phyloP scores from a whole-genome alignment of 2,113 vertebrate genomes.

The Myocastor coypus region DNA sequence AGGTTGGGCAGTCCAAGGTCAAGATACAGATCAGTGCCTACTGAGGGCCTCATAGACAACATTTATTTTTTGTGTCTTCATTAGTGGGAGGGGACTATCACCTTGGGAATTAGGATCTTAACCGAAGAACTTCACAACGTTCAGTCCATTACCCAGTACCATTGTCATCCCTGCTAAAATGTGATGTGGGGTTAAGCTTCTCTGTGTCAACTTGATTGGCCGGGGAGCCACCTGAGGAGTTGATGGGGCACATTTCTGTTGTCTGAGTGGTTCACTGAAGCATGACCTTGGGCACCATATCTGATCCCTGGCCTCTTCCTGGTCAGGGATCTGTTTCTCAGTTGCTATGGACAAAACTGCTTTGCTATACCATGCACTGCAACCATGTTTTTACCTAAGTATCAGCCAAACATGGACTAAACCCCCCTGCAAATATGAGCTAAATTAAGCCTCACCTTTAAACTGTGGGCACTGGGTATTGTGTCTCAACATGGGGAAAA shows the following conservation, averaged over 20 bases:
- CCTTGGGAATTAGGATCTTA: background rate
- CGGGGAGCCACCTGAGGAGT: background rate
- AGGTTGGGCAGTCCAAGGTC: background rate
- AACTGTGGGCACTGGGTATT: no score
- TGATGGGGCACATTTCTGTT: background rate
- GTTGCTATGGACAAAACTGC: background rate
- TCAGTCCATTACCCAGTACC: background rate
- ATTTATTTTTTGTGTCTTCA: background rate
- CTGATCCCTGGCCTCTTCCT: background rate
- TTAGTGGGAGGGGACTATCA: background rate
- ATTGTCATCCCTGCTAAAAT: background rate
- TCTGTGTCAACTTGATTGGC: background rate
- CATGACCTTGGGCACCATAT: background rate
- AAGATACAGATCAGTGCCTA: background rate
- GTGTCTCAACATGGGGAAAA: background rate
- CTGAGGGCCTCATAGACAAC: background rate
- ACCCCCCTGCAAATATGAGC: background rate
- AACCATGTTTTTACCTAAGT: background rate
- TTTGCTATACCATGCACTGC: background rate
- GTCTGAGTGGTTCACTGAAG: background rate
- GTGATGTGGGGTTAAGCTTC: background rate
- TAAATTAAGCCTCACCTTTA: background rate
- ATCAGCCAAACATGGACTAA: background rate
- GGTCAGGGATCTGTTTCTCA: background rate
- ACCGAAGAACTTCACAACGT: background rate